Evolutionary conservation across 2,888 invertebrate species (phyloP), one percentile per base, ranked within the genome.

Genomic region (Margaritifera margaritifera): DNA sequence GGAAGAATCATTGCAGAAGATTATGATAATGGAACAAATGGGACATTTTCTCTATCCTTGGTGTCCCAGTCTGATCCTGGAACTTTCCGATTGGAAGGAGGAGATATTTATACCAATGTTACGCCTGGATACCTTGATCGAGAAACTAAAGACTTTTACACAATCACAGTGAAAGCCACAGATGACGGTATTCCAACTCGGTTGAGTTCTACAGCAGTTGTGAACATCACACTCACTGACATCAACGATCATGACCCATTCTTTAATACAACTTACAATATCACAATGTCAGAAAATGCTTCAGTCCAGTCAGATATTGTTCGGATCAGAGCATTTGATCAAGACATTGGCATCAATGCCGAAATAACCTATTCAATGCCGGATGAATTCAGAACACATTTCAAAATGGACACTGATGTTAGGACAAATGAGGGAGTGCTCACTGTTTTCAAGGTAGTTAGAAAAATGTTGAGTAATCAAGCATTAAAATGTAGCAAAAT

Each of bases 201-300:
- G 2, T 42, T 25, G 53, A 77, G 96, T 89, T 96, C 97, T 86
- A 93, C 95, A 77, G 96, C 97, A 63, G 96, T 97, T 88, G 96
- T 98, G 84, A 97, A 97, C 84, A 97, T 98, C 91, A 96, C 96
- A 87, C 97, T 99, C 90, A 96, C 96, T 84, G 99, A 99, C 92
- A 97, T 97, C 92, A 99, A 99, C 94, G 99, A 99, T 93, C 99
- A 99, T 92, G 96, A 97, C 77, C 99, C 99, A 79, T 96, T 96
- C 91, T 99, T 99, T 71, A 70, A 63, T 6, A 18, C 66, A 19
- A 52, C 71, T 2, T 78, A 73, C 59, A 25, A 22, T 8, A 66
- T 71, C 19, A 25, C 62, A 2, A 56, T 79, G 56, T 66, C 69
- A 15, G 79, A 79, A 62, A 53, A 53, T 19, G 67, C 42, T 42